A percentile compares a stretch with the other conserved stretches of the same genome.
Evolutionary conservation across 2,797 vertebrate species (phyloP).

Genomic region (Tadarida brasiliensis): DNA sequence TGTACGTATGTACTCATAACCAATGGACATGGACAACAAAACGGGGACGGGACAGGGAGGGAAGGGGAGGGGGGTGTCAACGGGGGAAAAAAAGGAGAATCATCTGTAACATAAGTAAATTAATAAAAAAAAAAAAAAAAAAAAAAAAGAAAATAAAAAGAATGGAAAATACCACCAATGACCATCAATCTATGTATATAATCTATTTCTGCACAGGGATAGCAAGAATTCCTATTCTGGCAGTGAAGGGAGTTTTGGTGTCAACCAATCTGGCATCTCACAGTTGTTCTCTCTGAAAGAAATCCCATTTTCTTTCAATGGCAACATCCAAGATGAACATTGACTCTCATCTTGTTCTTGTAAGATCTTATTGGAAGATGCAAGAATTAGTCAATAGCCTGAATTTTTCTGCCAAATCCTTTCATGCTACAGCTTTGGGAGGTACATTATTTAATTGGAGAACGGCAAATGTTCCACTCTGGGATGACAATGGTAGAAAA

Average conservation of each 20-base stretch:
- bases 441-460: neutral
- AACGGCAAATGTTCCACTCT: slow-evolving; percentile 33
- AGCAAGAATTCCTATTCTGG: neutral
- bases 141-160: slow-evolving; percentile 36
- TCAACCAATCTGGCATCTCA: neutral
- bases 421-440: neutral
- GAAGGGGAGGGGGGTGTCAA: no score
- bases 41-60: no score
- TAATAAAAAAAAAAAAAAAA: no score
- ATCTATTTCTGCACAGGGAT: neutral
- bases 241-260: neutral
- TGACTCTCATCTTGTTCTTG: slow-evolving; percentile 6
- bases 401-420: slow-evolving; percentile 20
- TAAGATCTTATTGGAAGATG: slow-evolving; percentile 14
- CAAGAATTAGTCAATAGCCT: neutral
- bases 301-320: neutral
- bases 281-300: slow-evolving; percentile 38
- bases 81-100: no score
- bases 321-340: neutral
- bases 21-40: no score
- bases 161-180: neutral
- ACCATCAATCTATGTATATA: neutral
- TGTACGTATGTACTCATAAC: no score
- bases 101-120: no score
- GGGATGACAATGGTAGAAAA: slow-evolving; percentile 28